phyloP scores from a whole-genome alignment of 2,888 invertebrate species.

The Gastrophysa polygoni region DNA sequence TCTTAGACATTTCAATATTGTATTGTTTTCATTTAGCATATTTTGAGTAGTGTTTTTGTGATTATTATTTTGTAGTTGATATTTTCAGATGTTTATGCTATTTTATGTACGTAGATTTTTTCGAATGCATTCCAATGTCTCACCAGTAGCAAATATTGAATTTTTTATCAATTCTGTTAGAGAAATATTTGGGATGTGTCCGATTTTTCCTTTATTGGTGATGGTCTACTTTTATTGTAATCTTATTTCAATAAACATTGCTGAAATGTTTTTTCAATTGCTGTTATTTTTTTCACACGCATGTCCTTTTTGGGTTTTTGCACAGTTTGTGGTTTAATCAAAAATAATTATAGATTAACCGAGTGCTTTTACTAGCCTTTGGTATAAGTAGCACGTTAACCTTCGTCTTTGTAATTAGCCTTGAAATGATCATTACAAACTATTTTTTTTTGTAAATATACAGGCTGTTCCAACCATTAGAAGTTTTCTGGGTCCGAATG shows the following conservation, averaged over 20 bases:
- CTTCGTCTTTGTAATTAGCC: background rate
- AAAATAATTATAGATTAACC: slow-evolving; percentile 8
- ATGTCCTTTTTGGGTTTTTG: slow-evolving; percentile 49
- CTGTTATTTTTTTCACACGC: slow-evolving; percentile 54
- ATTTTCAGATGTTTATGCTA: slow-evolving; percentile 42
- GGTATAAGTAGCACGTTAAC: slow-evolving; percentile 15
- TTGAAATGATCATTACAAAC: too few relatives aligned
- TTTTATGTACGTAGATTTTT: slow-evolving; percentile 46
- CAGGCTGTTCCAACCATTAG: too few relatives aligned
- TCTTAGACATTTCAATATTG: slow-evolving; percentile 39
- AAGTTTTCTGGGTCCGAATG: too few relatives aligned
- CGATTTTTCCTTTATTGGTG: slow-evolving; percentile 47
- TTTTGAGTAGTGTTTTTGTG: slow-evolving; percentile 41
- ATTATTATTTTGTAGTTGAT: slow-evolving; percentile 47
- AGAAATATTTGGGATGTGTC: slow-evolving; percentile 19
- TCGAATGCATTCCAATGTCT: slow-evolving; percentile 29
- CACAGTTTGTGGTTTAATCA: slow-evolving; percentile 34
- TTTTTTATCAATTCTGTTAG: background rate
- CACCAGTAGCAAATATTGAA: too few relatives aligned
- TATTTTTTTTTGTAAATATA: background rate
- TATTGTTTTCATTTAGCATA: slow-evolving; percentile 42
- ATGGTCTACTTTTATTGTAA: slow-evolving; percentile 55
- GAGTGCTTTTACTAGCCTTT: slow-evolving; percentile 12
- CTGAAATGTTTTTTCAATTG: slow-evolving; percentile 56
- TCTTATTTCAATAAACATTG: slow-evolving; percentile 57